Conservation (phyloP, 2,113 vertebrate genomes). For the Desmodus rotundus region DNA sequence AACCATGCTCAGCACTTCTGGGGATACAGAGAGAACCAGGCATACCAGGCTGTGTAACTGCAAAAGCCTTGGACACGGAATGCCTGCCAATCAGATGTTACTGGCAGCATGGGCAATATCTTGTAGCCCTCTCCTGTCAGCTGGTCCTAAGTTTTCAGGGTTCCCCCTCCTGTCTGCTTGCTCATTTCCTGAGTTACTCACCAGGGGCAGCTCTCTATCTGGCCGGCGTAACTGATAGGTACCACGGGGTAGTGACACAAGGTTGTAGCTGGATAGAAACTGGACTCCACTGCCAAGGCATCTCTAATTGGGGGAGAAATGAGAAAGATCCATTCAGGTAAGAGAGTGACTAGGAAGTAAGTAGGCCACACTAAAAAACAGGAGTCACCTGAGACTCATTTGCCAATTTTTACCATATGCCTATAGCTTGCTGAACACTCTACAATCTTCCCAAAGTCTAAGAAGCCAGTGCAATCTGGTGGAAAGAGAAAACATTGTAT, state of each 20-base stretch:
- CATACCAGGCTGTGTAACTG: background rate
- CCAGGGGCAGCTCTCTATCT: conserved; percentile 79
- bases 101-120: accelerated
- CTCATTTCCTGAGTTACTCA: conserved; percentile 58
- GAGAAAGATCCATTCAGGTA: background rate
- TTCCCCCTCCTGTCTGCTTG: accelerated
- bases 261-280: conserved; percentile 76
- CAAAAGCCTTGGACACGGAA: background rate
- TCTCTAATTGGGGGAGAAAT: conserved; percentile 76
- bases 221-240: conserved; percentile 72
- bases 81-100: background rate
- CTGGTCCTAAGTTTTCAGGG: background rate
- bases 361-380: background rate
- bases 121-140: background rate
- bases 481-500: background rate
- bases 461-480: background rate
- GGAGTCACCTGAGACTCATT: accelerated
- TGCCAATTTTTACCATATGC: background rate
- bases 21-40: background rate
- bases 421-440: background rate
- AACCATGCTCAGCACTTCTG: background rate
- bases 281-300: conserved; percentile 81
- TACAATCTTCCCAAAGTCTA: background rate
- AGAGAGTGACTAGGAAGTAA: background rate
- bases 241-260: conserved; percentile 67